These are phyloP conservation scores for Aptenodytes forsteri DNA, from an alignment of 2,113 vertebrate genomes.

Conservation along the genomic window DNA sequence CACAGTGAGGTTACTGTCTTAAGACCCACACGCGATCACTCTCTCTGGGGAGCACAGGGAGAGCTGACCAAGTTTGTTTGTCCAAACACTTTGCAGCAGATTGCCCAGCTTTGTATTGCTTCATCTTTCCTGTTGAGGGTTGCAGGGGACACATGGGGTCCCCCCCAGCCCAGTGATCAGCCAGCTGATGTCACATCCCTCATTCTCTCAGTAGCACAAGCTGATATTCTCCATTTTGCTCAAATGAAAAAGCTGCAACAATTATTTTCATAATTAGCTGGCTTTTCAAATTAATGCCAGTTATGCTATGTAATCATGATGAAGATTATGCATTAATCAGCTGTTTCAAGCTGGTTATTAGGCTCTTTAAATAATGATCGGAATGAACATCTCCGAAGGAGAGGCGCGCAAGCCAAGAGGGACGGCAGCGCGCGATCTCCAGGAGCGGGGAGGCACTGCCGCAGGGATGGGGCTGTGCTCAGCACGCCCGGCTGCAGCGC, in stretches of 20 bases:
- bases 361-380: constrained; percentile 77
- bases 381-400: constrained; percentile 59
- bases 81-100: neutral
- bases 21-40: rapidly evolving
- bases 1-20: rapidly evolving
- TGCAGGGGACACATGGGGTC: neutral
- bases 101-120: neutral
- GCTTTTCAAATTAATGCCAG: constrained; percentile 81
- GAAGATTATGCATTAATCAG: constrained; percentile 83
- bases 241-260: constrained; percentile 72
- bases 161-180: neutral
- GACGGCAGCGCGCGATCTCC: neutral
- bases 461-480: neutral
- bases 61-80: neutral
- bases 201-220: neutral
- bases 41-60: neutral
- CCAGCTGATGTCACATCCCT: neutral
- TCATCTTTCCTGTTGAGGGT: neutral
- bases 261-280: constrained; percentile 83
- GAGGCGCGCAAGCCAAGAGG: neutral
- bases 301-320: constrained; percentile 81
- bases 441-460: neutral
- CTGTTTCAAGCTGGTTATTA: constrained; percentile 77
- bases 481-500: neutral
- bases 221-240: constrained; percentile 50